These are phyloP conservation scores for Malacoraja senta DNA, from an alignment of 2,797 vertebrate species.

Conservation along the genomic window DNA sequence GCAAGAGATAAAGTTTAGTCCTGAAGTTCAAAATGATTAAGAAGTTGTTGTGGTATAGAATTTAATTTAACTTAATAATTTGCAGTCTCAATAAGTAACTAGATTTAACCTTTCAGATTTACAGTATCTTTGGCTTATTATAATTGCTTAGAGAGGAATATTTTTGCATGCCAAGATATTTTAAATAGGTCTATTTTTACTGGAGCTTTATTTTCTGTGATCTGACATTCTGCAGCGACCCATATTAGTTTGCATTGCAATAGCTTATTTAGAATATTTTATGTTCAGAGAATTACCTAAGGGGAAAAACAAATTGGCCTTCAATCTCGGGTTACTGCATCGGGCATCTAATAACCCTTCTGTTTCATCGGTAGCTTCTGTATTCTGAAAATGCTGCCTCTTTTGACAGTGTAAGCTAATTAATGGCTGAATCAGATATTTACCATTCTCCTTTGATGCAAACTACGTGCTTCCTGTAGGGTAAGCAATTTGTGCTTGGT, in stretches of 20 bases:
- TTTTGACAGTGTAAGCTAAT: slow-evolving; percentile 2
- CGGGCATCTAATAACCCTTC: not conserved
- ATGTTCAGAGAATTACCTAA: not conserved
- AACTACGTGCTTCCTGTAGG: not conserved
- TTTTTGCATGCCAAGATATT: not conserved
- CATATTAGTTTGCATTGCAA: not conserved
- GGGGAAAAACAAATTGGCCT: not conserved
- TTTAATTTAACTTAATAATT: slow-evolving; percentile 13
- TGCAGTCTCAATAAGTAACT: slow-evolving; percentile 2
- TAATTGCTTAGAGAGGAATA: not conserved
- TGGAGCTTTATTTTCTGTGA: not conserved
- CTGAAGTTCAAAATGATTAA: not conserved
- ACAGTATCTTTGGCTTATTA: not conserved
- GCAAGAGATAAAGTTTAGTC: not conserved
- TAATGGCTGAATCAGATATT: not conserved
- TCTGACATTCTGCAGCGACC: not conserved
- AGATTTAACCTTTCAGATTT: not conserved
- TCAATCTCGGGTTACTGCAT: not conserved
- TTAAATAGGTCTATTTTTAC: not conserved
- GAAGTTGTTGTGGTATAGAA: not conserved
- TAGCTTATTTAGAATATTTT: not conserved
- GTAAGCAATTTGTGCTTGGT: not conserved
- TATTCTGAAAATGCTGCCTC: not conserved
- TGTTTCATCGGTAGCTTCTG: not conserved
- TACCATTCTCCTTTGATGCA: not conserved